Conservation (phyloP, 2,888 invertebrate species). For the Eristalis tenax region DNA sequence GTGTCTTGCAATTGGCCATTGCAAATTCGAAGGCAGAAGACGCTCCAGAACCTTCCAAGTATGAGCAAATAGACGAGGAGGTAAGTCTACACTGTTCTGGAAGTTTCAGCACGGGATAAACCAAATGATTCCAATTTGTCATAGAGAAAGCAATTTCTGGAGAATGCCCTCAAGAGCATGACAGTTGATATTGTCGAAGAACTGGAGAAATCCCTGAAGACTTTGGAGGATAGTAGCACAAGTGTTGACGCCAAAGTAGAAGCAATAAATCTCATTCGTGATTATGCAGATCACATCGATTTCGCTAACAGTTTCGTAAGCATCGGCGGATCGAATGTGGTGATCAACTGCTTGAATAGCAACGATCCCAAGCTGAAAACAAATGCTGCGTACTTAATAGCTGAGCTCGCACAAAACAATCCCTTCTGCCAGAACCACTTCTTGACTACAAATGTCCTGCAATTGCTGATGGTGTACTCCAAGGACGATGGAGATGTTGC, state of each 20-base stretch:
- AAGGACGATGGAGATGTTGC: slow-evolving; percentile 82
- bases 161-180: slow-evolving; percentile 86
- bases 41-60: slow-evolving; percentile 82
- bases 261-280: slow-evolving; percentile 87
- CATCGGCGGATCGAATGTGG: slow-evolving; percentile 90
- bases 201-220: slow-evolving; percentile 84
- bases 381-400: slow-evolving; percentile 87
- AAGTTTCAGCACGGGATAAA: background rate
- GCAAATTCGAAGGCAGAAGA: slow-evolving; percentile 85
- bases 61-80: slow-evolving; percentile 82
- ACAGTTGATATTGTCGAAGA: slow-evolving; percentile 87
- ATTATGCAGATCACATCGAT: slow-evolving; percentile 89
- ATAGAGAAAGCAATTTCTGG: slow-evolving; percentile 83
- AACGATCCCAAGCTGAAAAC: slow-evolving; percentile 85
- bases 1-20: slow-evolving; percentile 87
- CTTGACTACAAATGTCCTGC: slow-evolving; percentile 86
- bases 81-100: background rate
- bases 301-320: slow-evolving; percentile 92
- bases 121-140: background rate
- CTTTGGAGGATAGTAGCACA: slow-evolving; percentile 83
- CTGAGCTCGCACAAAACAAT: slow-evolving; percentile 92
- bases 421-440: slow-evolving; percentile 89
- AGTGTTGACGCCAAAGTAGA: slow-evolving; percentile 83
- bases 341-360: slow-evolving; percentile 86
- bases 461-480: slow-evolving; percentile 84